Conservation (phyloP, 1,140 invertebrate species). For the Temnothorax curvispinosus region DNA sequence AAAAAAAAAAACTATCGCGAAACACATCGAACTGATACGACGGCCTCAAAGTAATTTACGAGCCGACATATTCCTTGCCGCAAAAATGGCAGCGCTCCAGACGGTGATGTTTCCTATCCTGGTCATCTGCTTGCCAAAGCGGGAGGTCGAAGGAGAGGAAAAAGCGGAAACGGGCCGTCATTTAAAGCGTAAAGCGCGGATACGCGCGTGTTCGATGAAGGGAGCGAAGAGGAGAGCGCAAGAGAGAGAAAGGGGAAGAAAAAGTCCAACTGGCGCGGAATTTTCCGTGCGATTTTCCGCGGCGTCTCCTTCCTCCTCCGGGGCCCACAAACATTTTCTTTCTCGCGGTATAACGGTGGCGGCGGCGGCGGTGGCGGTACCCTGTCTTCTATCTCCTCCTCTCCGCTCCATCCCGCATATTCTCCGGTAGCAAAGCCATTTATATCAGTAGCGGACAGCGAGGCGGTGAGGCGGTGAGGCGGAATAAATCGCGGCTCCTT, state of each 20-base stretch:
- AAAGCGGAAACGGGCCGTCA: constrained; percentile 54
- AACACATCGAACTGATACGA: constrained; percentile 34
- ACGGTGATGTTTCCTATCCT: constrained; percentile 60
- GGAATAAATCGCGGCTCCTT: constrained; percentile 84
- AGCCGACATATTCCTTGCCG: constrained; percentile 51
- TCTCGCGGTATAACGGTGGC: neutral
- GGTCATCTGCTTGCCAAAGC: constrained; percentile 59
- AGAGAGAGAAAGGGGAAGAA: too few relatives aligned
- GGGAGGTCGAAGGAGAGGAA: constrained; percentile 10
- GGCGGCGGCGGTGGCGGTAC: neutral
- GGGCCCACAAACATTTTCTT: constrained; percentile 47
- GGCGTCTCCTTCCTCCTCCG: constrained; percentile 7
- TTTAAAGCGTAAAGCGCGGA: constrained; percentile 44
- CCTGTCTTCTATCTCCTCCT: constrained; percentile 1
- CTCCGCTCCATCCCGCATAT: constrained; percentile 38
- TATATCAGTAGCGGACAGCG: constrained; percentile 80
- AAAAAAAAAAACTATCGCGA: neutral
- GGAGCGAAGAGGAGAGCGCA: neutral
- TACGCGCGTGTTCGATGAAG: constrained; percentile 42
- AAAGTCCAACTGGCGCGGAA: constrained; percentile 29
- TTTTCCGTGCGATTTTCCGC: constrained; percentile 49
- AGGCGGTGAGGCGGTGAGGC: constrained; percentile 83
- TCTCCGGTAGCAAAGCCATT: constrained; percentile 75
- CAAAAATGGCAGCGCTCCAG: constrained; percentile 68
- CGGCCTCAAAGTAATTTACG: constrained; percentile 59